Evolutionary conservation across 1,140 invertebrate species (phyloP), one percentile per base, ranked within the genome.

Genomic region (Bombus turneri): DNA sequence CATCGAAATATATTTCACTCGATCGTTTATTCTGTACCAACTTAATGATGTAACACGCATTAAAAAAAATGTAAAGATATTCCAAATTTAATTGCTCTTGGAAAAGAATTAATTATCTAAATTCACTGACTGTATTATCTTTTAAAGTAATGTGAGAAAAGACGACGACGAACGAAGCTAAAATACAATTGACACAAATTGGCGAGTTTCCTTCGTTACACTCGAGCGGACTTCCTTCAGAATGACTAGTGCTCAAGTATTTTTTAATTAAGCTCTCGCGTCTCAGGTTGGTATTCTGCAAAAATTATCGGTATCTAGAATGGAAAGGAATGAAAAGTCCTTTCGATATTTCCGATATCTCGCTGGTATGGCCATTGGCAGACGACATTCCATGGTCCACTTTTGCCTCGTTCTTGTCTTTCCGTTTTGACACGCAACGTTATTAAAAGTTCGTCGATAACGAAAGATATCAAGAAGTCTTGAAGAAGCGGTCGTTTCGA

Each of bases 241-340:
- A 85, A 53, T 31, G 59, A 69, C 66, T 77, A 66, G n/a, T 22
- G 53, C 28, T 75, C 85, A 78, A 89, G 84, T 87, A 89, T 91
- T 91, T 91, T 91, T 91, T 88, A 91, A 91, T 91, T 91, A 91
- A 91, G 72, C 53, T 64, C 59, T n/a, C 28, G 31, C 47, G 31
- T 73, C 68, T 57, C 25, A 31, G 43, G 39, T 81, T 66, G 43
- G 83, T 43, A 89, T 89, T 88, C 84, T 71, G 34, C 15, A 72
- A 88, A 88, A 88, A 88, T 89, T 88, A 89, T 86, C 74, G 83
- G 41, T 57, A 74, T 83, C 37, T n/a, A 39, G 78, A 69, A 39
- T 75, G 68, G 78, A 57, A n/a, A 37, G 22, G 74, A 74, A 39
- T 86, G 22, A 22, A 89, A 86, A 43, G 22, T 78, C 86, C 83